These are phyloP conservation scores for Aldrovandia affinis DNA, from an alignment of 2,797 vertebrate genomes.

Conservation along the genomic window DNA sequence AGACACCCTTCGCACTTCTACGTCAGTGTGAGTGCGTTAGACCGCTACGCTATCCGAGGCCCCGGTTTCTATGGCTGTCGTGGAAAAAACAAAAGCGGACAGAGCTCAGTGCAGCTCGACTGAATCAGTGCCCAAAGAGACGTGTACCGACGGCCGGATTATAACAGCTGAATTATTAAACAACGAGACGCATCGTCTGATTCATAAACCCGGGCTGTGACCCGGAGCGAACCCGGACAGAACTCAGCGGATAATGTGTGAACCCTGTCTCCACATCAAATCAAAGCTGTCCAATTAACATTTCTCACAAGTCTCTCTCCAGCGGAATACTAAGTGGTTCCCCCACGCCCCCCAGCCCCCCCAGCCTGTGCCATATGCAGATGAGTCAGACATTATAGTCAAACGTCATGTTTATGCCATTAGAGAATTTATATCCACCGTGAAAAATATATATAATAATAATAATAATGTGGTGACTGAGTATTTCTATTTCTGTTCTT, in stretches of 20 bases:
- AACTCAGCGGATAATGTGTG: background rate
- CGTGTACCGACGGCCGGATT: background rate
- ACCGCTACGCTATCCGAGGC: too few relatives aligned
- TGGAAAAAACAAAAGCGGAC: too few relatives aligned
- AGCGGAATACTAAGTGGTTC: background rate
- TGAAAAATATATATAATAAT: too few relatives aligned
- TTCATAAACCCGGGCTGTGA: background rate
- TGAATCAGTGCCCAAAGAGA: background rate
- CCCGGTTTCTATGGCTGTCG: too few relatives aligned
- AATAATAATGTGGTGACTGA: too few relatives aligned
- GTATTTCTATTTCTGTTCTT: too few relatives aligned
- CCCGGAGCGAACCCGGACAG: background rate
- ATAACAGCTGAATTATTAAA: background rate
- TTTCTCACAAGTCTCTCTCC: slow-evolving; percentile 8
- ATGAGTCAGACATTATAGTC: background rate
- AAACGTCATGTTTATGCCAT: background rate
- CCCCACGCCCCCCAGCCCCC: too few relatives aligned
- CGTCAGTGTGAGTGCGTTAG: too few relatives aligned
- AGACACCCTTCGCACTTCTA: too few relatives aligned
- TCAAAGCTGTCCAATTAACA: slow-evolving; percentile 12
- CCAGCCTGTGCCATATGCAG: background rate
- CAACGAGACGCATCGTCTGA: background rate
- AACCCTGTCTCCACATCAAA: background rate
- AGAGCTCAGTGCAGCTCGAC: background rate
- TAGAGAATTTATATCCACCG: background rate